Percentiles rank a stretch among this genome's conserved stretches.
Conservation (phyloP, 2,113 vertebrate species). For the Myotis brandtii region DNA sequence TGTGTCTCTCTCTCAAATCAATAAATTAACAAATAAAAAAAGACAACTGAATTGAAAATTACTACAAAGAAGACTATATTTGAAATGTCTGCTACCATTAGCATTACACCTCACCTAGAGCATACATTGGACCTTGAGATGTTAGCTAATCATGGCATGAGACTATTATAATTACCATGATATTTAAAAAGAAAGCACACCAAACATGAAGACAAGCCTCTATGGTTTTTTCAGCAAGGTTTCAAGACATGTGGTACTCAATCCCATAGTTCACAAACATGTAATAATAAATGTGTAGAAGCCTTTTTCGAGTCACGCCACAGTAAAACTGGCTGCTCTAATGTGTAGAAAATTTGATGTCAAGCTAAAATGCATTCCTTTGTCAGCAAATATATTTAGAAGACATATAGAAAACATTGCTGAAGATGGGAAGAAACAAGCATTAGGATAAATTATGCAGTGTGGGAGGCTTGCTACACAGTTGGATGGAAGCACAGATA, state of each 20-base stretch:
- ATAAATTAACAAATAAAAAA: no score
- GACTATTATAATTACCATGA: constrained; percentile 6
- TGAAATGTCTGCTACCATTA: constrained; percentile 26
- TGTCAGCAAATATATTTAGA: constrained; percentile 78
- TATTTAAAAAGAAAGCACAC: constrained; percentile 49
- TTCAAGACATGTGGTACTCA: constrained; percentile 33
- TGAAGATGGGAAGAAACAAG: constrained; percentile 72
- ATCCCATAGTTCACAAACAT: not conserved
- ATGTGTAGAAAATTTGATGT: constrained; percentile 45
- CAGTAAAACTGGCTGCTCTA: constrained; percentile 52
- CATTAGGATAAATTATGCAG: constrained; percentile 77
- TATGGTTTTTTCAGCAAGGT: constrained; percentile 13
- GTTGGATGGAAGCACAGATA: constrained; percentile 68
- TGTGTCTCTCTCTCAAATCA: no score
- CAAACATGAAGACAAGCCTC: constrained; percentile 36
- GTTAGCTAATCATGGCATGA: constrained; percentile 20
- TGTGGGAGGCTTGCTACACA: constrained; percentile 69
- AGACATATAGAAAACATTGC: constrained; percentile 76
- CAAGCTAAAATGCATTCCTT: constrained; percentile 72
- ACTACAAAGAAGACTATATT: constrained; percentile 20
- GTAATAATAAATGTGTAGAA: constrained; percentile 52
- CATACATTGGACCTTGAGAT: not conserved
- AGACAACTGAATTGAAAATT: not conserved
- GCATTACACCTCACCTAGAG: constrained; percentile 4
- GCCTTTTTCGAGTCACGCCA: constrained; percentile 11